Evolutionary conservation across 1,140 invertebrate species (phyloP), one percentile per base, ranked within the genome.

Genomic region (Zaprionus vittiger): DNA sequence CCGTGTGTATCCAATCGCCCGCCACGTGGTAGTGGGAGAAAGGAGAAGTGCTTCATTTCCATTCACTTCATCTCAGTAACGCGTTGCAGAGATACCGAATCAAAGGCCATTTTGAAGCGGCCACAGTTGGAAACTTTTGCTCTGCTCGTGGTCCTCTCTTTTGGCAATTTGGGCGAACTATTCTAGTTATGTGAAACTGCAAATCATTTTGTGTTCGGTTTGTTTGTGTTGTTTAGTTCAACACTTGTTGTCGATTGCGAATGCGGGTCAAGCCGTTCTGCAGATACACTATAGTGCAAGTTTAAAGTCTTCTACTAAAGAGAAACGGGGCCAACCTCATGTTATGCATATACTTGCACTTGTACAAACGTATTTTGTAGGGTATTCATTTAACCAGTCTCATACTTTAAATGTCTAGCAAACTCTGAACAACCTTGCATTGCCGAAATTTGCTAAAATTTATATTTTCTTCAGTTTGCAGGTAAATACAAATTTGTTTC

Each of bases 401-500:
- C 38, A n/a, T 5, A 15, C n/a, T n/a, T 41, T 2, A 0, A 41
- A 41, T 41, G 5, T n/a, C 41, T 17, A 22, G n/a, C n/a, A 47
- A 38, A 49, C 38, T 61, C 61, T 34, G 24, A 12, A 49, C 56
- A 78, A 71, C 37, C 69, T 83, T 79, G 15, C 54, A 64, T 56
- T 38, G 74, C 71, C 72, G 54, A 69, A 67, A 73, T 61, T 69
- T 55, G 28, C 2, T 2, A 31, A 31, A 9, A 31, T 31, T 9
- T 57, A 73, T 71, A 70, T 67, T 22, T 86, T 75, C 62, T 74
- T 79, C 52, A 85, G 56, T 60, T 70, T 73, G 11, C 24, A 26
- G 55, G 17, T 64, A 71, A 81, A 73, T 67, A 56, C 64, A 63
- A 71, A 77, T 59, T 62, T 59, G 69, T 52, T 73, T 38, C 55